Conservation (phyloP, 2,113 vertebrate species). For the Bubo blakistoni region DNA sequence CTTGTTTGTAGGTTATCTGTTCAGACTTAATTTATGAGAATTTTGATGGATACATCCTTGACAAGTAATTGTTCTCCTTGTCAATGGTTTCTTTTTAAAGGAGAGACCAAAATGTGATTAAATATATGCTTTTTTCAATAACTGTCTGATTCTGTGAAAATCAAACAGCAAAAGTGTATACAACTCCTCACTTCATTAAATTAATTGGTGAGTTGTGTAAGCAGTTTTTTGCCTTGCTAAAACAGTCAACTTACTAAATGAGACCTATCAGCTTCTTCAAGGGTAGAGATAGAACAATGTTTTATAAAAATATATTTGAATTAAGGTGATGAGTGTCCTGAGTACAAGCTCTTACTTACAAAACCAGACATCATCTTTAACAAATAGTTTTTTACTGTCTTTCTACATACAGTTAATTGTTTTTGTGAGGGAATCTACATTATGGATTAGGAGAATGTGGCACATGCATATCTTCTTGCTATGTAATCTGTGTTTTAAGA, state of each 20-base stretch:
- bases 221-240: background rate
- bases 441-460: background rate
- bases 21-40: background rate
- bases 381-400: background rate
- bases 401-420: background rate
- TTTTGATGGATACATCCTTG: background rate
- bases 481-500: background rate
- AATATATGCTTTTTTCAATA: background rate
- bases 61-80: background rate
- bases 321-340: background rate
- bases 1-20: background rate
- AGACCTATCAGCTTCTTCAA: background rate
- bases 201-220: background rate
- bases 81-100: background rate
- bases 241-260: background rate
- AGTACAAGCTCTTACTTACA: background rate
- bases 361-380: background rate
- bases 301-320: background rate
- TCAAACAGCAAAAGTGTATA: background rate
- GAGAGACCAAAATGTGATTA: background rate
- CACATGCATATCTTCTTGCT: accelerated
- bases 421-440: background rate
- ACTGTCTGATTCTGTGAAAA: background rate
- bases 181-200: background rate
- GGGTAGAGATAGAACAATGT: background rate